A percentile compares a stretch with the other conserved stretches of the same genome.
Conservation (phyloP, 2,797 vertebrate genomes). For the Mus spretus region DNA sequence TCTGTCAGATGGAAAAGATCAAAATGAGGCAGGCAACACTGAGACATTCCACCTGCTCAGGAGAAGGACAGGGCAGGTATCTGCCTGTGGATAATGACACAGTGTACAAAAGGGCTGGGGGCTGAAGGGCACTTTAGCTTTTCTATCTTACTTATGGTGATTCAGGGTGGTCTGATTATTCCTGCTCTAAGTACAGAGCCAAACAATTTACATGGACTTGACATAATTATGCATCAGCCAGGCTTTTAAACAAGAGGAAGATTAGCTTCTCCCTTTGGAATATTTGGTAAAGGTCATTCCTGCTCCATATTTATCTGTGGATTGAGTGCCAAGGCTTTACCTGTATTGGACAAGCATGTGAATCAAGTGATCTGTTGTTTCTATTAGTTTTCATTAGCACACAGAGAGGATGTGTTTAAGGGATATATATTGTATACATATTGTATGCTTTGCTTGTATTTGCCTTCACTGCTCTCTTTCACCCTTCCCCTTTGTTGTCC, state of each 20-base stretch:
- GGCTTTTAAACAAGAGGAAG: neutral
- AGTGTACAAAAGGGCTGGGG: neutral
- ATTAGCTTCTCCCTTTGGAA: fast-evolving
- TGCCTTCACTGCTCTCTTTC: no score
- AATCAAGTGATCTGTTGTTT: neutral
- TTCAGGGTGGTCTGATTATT: neutral
- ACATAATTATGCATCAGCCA: neutral
- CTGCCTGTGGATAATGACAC: neutral
- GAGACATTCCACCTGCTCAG: neutral
- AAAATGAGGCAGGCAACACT: neutral
- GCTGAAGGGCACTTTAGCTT: no score
- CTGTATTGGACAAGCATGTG: neutral
- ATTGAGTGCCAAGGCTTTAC: neutral
- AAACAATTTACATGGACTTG: neutral
- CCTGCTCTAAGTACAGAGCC: neutral
- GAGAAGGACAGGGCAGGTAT: no score
- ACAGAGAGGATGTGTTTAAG: no score
- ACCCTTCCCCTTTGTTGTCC: neutral
- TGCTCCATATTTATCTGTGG: neutral
- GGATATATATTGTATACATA: neutral
- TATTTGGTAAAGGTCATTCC: neutral
- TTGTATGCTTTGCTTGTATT: neutral
- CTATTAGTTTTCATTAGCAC: neutral
- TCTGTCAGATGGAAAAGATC: neutral
- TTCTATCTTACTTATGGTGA: fast-evolving